Evolutionary conservation across 2,113 vertebrate species (phyloP), one percentile per base, ranked within the genome.

Genomic region (Muscicapa adusta): DNA sequence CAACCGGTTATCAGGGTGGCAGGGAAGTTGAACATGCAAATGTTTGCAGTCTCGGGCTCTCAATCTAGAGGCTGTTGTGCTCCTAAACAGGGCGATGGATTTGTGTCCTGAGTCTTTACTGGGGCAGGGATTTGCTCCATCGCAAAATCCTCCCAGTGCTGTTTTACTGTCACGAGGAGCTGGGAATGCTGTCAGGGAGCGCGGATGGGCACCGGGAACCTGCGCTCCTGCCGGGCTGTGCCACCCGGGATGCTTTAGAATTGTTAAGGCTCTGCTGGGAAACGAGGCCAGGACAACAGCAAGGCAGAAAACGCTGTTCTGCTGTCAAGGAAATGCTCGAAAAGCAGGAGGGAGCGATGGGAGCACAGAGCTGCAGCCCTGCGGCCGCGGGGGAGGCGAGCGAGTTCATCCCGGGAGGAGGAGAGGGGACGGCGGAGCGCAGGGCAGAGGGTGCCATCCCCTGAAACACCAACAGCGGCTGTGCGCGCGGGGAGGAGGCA

Each of bases 271-370:
- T 79, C 7, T 12, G 86, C 14, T 18, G 85, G 62, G 77, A 92
- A 96, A 96, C 3, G 92, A 87, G 92, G 94, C 79, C 93, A 91
- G 81, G 42, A 58, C 84, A 61, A 17, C 22, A 45, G 45, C 66
- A 9, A 53, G 74, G 5, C 18, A 15, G 60, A 40, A 60, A 93
- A 24, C 0, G 60, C 68, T 11, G 58, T 14, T 93, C 70, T 92
- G 95, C 91, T 97, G 47, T 92, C 94, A 94, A 96, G 92, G 88
- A 92, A 92, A 92, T 85, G 88, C 84, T 75, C 33, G 61, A 42
- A 36, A 70, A 70, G 71, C 91, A 23, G 62, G 62, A 31, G 16
- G 23, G 53, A 75, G 54, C 8, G 72, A 38, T 28, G 73, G 2
- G 51, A 57, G 43, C 36, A 16, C 50, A 13, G 74, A 58, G 65